Base-by-base conservation (phyloP, 2,888 invertebrate genomes). In the Lasioglossum lativentre region DNA sequence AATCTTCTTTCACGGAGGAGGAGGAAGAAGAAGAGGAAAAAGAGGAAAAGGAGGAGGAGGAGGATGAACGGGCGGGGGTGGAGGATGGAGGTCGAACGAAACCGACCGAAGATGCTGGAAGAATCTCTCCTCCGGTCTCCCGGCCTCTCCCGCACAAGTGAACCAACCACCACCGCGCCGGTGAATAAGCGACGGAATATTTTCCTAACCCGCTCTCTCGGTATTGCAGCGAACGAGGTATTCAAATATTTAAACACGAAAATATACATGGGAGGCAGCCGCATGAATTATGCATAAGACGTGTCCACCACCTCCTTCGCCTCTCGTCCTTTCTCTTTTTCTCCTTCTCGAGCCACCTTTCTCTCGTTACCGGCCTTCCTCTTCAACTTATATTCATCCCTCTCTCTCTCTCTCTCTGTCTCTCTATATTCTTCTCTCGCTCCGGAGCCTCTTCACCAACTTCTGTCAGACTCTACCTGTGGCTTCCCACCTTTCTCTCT, bases 201-300 rank as follows among this genome's bases (percentile, higher is more conserved):
- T 93, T 93, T 93, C 92, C 90, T 92, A 92, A 91, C 90, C 90
- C 90, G 89, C 89, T 91, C 88, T 84, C 90, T 85, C 87, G 87
- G 86, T 88, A 87, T 90, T 91, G 90, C 92, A 91, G 88, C 90
- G 92, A 93, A 93, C 92, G 90, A 92, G 90, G 92, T 94, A 94
- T 94, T 95, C 94, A 94, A 95, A 95, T 95, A 95, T 95, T 94
- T 94, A 94, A 94, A 94, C 93, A 93, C 92, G 93, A 94, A 94
- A 95, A 95, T 94, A 94, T 94, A 94, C 93, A 93, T 91, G 90
- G 94, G 94, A 93, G 93, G 91, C 91, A 91, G 90, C 88, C 77
- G 85, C 89, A 94, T 95, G 94, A 94, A 94, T 94, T 92, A 95
- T 94, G 92, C 93, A 94, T 94, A 91, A 93, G 92, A 89, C 92